phyloP scores from a whole-genome alignment of 2,888 invertebrate species.

The Mythimna loreyi region DNA sequence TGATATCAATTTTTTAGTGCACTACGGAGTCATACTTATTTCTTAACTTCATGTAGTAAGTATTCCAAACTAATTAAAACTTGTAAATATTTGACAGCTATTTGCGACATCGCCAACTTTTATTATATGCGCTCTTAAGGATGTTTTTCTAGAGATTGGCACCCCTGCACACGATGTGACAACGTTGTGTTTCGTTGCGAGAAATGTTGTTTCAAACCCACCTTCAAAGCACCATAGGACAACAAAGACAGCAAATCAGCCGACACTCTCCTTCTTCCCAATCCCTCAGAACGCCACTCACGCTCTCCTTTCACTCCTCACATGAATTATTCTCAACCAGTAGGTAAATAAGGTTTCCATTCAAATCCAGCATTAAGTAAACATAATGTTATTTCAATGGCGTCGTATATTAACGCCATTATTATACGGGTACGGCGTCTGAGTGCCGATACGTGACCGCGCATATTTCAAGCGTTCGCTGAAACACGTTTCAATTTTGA shows the following conservation, averaged over 20 bases:
- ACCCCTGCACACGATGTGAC: too few relatives aligned
- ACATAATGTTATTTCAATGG: conserved; percentile 60
- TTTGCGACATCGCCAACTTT: too few relatives aligned
- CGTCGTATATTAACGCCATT: conserved; percentile 65
- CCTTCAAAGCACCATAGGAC: background rate
- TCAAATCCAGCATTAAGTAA: conserved; percentile 56
- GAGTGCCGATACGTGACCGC: conserved; percentile 74
- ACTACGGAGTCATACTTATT: too few relatives aligned
- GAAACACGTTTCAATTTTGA: conserved; percentile 69
- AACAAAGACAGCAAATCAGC: background rate
- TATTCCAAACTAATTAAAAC: too few relatives aligned
- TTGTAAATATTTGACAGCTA: too few relatives aligned
- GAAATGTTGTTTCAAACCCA: too few relatives aligned
- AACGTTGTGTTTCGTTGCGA: too few relatives aligned
- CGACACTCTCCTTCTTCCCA: background rate
- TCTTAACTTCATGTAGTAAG: too few relatives aligned
- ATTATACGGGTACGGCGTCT: conserved; percentile 62
- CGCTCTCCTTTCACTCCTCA: conserved; percentile 28
- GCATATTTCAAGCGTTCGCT: conserved; percentile 65
- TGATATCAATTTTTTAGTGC: too few relatives aligned
- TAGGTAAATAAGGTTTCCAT: conserved; percentile 53
- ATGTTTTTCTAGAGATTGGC: too few relatives aligned
- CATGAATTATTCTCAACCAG: conserved; percentile 46
- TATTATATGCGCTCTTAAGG: too few relatives aligned
- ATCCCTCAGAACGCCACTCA: conserved; percentile 15